Evolutionary conservation across 1,140 invertebrate genomes (phyloP).

Genomic region (Drosophila mauritiana): DNA sequence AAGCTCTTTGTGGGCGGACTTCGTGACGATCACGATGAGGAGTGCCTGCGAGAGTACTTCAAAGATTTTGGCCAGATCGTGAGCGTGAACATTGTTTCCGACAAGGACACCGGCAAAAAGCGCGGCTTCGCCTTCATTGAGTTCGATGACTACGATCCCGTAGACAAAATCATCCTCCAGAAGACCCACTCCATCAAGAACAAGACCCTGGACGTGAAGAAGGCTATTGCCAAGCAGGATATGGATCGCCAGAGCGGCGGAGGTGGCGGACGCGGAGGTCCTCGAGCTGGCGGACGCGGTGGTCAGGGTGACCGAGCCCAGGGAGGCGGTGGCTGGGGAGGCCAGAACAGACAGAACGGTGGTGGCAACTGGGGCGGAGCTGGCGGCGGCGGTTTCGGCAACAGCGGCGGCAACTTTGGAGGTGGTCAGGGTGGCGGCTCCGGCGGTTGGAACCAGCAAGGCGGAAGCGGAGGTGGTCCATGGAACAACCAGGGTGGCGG

Average conservation of each 20-base stretch:
- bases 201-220: constrained; percentile 92
- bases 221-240: constrained; percentile 90
- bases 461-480: constrained; percentile 59
- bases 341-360: constrained; percentile 81
- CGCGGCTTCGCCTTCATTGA: constrained; percentile 98
- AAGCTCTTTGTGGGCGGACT: constrained; percentile 97
- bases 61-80: constrained; percentile 93
- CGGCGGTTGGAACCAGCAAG: constrained; percentile 74
- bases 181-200: constrained; percentile 91
- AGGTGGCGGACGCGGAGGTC: constrained; percentile 58
- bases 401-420: constrained; percentile 68
- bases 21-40: constrained; percentile 95
- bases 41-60: constrained; percentile 94
- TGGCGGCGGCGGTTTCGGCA: constrained; percentile 85
- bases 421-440: constrained; percentile 48
- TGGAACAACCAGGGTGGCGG: constrained; percentile 73
- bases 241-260: constrained; percentile 86
- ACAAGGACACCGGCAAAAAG: constrained; percentile 96
- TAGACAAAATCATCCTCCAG: constrained; percentile 96
- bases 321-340: constrained; percentile 67
- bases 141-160: constrained; percentile 98
- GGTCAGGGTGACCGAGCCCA: constrained; percentile 60
- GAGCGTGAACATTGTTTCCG: constrained; percentile 95
- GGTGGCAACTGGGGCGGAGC: constrained; percentile 84
- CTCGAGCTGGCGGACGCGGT: constrained; percentile 61